Base-by-base conservation (phyloP, 92 coral and sea anemone species). In the Diadumene lineata region DNA sequence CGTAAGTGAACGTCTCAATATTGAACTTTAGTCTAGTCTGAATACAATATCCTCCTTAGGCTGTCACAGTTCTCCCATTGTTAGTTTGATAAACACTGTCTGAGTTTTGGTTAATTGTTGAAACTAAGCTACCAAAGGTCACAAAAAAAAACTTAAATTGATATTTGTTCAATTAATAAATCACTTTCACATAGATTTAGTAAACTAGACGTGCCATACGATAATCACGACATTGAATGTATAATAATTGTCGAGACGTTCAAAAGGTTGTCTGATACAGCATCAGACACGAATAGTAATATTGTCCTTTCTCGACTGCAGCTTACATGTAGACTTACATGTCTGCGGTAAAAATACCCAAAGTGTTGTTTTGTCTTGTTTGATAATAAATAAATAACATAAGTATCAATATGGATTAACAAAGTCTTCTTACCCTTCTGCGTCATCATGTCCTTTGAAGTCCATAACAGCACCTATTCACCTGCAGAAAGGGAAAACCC, bases 401-500 rank as follows among this genome's bases (percentile, higher is more conserved):
- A 85, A 72, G 26, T 56, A 61, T 72, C 26, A 72, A 72, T 50
- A 65, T 33, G 31, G 34, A 43, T 60, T 58, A 43, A 46, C 43
- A 28, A 61, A 11, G 43, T 29, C 70, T 28, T 17, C 91, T 73
- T 69, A 86, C 91, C 87, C 87, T 72, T 86, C 87, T 6, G 74
- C 74, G 48, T 86, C 84, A 34, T 86, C 82, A 50, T 76, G 91
- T 78, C 87, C 91, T 43, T 85, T 64, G 57, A 28, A 86, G 66
- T 82, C 91, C 91, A 86, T 86, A 48, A 68, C 66, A 66, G 43
- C 62, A 46, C 70, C 69, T 85, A 73, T 74, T 73, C 70, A 82
- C 83, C 91, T 86, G 87, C 57, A 76, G 76, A 22, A 43, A 72
- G 87, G 91, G 91, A 82, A 86, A 86, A 79, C 84, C 91, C 90